Evolutionary conservation across 2,113 vertebrate species (phyloP).

Genomic region (Aplodontia rufa): DNA sequence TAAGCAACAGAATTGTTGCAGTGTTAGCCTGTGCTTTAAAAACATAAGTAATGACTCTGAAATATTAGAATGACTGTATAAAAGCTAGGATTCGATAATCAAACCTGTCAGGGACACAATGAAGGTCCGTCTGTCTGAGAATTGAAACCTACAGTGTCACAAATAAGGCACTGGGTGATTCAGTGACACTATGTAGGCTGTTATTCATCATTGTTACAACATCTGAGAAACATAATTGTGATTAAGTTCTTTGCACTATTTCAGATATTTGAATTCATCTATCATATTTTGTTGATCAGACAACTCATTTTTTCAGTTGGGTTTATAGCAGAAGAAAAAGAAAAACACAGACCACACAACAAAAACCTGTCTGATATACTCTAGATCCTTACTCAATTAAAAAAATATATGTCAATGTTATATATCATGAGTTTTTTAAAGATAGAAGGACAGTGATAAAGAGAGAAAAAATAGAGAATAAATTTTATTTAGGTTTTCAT

Average conservation of each 20-base stretch:
- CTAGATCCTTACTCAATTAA: not conserved
- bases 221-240: slow-evolving; percentile 80
- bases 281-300: slow-evolving; percentile 78
- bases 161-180: slow-evolving; percentile 80
- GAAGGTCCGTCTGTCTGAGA: slow-evolving; percentile 80
- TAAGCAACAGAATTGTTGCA: not conserved
- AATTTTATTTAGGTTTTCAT: no score
- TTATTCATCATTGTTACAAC: slow-evolving; percentile 81
- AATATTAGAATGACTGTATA: slow-evolving; percentile 66
- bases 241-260: slow-evolving; percentile 82
- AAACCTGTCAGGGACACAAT: slow-evolving; percentile 78
- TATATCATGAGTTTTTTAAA: not conserved
- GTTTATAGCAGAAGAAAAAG: not conserved
- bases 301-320: slow-evolving; percentile 74
- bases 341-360: not conserved
- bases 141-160: slow-evolving; percentile 70
- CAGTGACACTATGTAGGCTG: slow-evolving; percentile 75
- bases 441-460: no score
- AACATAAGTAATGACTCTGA: slow-evolving; percentile 61
- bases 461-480: no score
- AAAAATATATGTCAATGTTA: not conserved
- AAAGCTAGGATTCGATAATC: slow-evolving; percentile 80
- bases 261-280: slow-evolving; percentile 77
- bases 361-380: not conserved
- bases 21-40: not conserved